Evolutionary conservation across 2,888 invertebrate genomes (phyloP).

Genomic region (Linnaemya vulpina): DNA sequence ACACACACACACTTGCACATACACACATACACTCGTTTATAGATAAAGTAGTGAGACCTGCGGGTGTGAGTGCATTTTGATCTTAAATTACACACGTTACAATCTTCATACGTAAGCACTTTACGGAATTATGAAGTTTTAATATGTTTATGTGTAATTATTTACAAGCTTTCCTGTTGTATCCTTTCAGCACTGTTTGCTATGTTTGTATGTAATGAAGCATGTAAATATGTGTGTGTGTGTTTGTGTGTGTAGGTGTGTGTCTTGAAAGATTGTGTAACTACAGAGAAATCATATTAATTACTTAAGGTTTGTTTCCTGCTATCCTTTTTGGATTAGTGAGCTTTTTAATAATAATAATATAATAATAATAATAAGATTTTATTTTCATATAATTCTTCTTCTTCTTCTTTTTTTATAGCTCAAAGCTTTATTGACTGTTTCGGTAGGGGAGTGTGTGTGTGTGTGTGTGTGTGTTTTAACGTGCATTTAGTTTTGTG

Average conservation of each 20-base stretch:
- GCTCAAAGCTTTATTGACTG: constrained; percentile 5
- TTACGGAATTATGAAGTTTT: constrained; percentile 62
- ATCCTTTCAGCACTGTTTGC: constrained; percentile 27
- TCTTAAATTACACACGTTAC: constrained; percentile 24
- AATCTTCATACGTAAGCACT: constrained; percentile 50
- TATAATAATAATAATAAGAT: constrained; percentile 60
- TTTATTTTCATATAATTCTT: constrained; percentile 7
- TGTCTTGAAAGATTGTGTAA: constrained; percentile 18
- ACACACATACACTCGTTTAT: not conserved
- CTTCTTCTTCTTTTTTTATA: not conserved
- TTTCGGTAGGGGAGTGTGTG: constrained; percentile 4
- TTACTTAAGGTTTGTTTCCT: constrained; percentile 59
- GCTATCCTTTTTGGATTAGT: constrained; percentile 49
- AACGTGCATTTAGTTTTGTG: constrained; percentile 34
- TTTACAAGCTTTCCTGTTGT: constrained; percentile 6
- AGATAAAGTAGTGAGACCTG: not conserved
- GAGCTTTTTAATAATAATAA: constrained; percentile 55
- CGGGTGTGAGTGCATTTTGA: not conserved
- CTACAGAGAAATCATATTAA: constrained; percentile 60
- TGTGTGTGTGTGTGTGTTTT: constrained; percentile 40
- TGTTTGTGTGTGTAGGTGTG: not conserved
- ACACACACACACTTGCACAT: not conserved
- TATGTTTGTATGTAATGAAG: not conserved
- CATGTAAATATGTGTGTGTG: no score
- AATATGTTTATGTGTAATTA: constrained; percentile 13